Evolutionary conservation across 2,113 vertebrate genomes (phyloP).

Genomic region (Calcarius ornatus): DNA sequence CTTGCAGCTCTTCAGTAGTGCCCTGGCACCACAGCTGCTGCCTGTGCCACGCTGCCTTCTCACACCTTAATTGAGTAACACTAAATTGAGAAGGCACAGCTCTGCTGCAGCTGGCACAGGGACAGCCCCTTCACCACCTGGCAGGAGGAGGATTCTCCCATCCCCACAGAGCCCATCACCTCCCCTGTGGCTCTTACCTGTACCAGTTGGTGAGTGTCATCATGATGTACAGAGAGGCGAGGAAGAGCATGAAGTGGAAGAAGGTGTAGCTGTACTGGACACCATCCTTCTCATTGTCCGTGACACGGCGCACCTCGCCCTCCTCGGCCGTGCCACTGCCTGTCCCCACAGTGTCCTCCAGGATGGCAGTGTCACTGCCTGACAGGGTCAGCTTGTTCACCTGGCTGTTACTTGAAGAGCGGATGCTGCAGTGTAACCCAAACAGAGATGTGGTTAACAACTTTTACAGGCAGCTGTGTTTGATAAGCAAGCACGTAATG

Average conservation of each 20-base stretch:
- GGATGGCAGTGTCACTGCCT: conserved; percentile 78
- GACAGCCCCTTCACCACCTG: background rate
- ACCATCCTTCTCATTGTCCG: conserved; percentile 84
- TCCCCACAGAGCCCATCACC: accelerated
- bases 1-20: background rate
- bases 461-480: background rate
- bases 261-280: conserved; percentile 91
- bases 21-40: background rate
- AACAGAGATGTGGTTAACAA: background rate
- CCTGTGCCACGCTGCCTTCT: background rate
- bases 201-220: conserved; percentile 98
- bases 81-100: background rate
- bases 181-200: conserved; percentile 76
- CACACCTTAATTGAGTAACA: background rate
- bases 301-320: conserved; percentile 70
- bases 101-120: background rate
- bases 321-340: conserved; percentile 55
- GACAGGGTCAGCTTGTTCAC: conserved; percentile 90
- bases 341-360: conserved; percentile 68
- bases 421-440: conserved; percentile 77
- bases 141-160: background rate
- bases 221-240: conserved; percentile 96
- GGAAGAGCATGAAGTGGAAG: conserved; percentile 91
- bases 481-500: background rate
- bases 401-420: conserved; percentile 89